Evolutionary conservation across 2,888 invertebrate genomes (phyloP).

Genomic region (Colletes collaris): DNA sequence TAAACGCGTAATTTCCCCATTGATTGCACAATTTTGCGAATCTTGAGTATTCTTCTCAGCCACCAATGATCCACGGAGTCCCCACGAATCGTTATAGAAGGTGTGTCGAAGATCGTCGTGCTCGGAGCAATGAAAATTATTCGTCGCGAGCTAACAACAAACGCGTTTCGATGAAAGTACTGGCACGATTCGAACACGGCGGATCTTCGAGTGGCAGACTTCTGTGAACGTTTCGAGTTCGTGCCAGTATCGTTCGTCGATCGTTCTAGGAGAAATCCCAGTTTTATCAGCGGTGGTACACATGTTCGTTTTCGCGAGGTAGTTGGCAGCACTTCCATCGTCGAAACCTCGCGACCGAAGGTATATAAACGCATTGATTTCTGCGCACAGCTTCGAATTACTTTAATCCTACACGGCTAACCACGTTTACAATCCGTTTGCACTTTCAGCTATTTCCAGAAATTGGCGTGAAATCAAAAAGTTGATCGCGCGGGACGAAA

Average conservation of each 20-base stretch:
- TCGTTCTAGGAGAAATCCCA: not conserved
- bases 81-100: conserved; percentile 25
- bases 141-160: no score
- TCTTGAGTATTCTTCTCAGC: no score
- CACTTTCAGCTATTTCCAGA: conserved; percentile 1
- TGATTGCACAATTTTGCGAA: no score
- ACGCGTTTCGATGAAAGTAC: not conserved
- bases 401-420: conserved; percentile 1
- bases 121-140: not conserved
- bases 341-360: not conserved
- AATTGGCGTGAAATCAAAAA: conserved; percentile 8
- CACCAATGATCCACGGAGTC: not conserved
- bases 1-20: no score
- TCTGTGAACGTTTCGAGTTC: no score
- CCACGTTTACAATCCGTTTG: not conserved
- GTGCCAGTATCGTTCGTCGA: conserved; percentile 17
- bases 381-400: not conserved
- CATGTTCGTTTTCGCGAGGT: not conserved
- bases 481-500: not conserved
- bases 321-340: not conserved
- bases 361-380: not conserved
- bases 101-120: conserved; percentile 18
- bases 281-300: conserved; percentile 14
- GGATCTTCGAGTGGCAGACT: not conserved
- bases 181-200: not conserved